phyloP scores from a whole-genome alignment of 2,888 invertebrate genomes.

The Mythimna ferrago region DNA sequence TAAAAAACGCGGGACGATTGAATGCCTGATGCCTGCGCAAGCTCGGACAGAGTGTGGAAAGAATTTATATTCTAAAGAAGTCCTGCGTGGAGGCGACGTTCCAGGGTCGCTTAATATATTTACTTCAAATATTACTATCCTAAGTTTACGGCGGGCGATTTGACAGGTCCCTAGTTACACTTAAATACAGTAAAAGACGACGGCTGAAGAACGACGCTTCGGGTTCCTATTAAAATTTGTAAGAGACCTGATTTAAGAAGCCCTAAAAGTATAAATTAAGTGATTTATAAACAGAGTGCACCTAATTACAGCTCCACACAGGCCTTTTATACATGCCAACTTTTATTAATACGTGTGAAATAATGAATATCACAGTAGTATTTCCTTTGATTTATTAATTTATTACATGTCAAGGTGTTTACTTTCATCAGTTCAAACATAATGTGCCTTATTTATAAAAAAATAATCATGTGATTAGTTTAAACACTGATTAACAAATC shows the following conservation, averaged over 20 bases:
- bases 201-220: slow-evolving; percentile 28
- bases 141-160: slow-evolving; percentile 70
- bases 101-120: slow-evolving; percentile 60
- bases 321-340: slow-evolving; percentile 68
- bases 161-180: slow-evolving; percentile 61
- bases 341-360: slow-evolving; percentile 71
- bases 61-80: slow-evolving; percentile 66
- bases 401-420: slow-evolving; percentile 64
- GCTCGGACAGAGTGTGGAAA: slow-evolving; percentile 66
- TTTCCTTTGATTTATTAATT: slow-evolving; percentile 79
- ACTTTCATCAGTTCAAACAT: slow-evolving; percentile 66
- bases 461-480: too few species aligned
- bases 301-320: slow-evolving; percentile 78
- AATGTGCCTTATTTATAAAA: slow-evolving; percentile 23
- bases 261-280: slow-evolving; percentile 70
- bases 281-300: slow-evolving; percentile 73
- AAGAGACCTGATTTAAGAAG: slow-evolving; percentile 62
- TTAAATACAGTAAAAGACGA: slow-evolving; percentile 54
- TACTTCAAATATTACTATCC: slow-evolving; percentile 67
- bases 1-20: slow-evolving; percentile 17
- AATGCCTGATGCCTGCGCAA: slow-evolving; percentile 28
- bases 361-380: slow-evolving; percentile 89
- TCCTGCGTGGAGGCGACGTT: slow-evolving; percentile 77
- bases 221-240: slow-evolving; percentile 39
- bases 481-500: too few species aligned